Conservation (phyloP, 2,113 vertebrate species). For the Uropsilus gracilis region DNA sequence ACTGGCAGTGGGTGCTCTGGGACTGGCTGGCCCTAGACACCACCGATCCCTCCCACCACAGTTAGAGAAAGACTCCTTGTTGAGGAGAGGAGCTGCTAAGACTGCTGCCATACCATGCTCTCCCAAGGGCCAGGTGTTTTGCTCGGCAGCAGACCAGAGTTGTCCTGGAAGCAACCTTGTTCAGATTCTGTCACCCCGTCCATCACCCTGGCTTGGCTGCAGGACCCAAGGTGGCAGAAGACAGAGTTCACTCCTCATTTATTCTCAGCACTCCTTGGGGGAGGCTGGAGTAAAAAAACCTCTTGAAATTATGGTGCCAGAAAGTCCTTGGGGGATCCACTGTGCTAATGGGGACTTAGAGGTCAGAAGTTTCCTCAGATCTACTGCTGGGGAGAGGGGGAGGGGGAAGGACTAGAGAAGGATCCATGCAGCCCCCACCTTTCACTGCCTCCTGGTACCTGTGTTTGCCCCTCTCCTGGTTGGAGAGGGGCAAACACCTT, state of each 20-base stretch:
- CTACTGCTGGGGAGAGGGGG: background rate
- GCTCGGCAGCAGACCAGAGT: slow-evolving; percentile 61
- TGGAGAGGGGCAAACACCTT: background rate
- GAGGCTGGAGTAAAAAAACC: slow-evolving; percentile 7
- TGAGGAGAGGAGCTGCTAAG: slow-evolving; percentile 35
- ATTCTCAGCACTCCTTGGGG: slow-evolving; percentile 34
- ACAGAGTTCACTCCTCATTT: slow-evolving; percentile 61
- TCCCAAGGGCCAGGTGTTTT: slow-evolving; percentile 72
- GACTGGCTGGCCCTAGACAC: slow-evolving; percentile 48
- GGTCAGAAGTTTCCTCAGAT: background rate
- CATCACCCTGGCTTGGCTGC: slow-evolving; percentile 67
- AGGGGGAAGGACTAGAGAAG: background rate
- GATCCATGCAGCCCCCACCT: background rate
- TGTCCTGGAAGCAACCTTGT: slow-evolving; percentile 50
- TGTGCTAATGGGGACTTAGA: background rate
- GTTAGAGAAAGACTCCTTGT: slow-evolving; percentile 80
- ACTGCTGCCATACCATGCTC: background rate
- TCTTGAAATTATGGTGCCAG: background rate
- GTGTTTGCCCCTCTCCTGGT: background rate
- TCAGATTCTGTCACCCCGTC: slow-evolving; percentile 65
- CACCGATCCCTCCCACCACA: background rate
- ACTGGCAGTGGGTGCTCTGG: slow-evolving; percentile 46
- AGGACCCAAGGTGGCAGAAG: slow-evolving; percentile 38
- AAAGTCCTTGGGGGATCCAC: background rate
- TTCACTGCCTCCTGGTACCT: background rate